Evolutionary conservation across 2,797 vertebrate genomes (phyloP).

Genomic region (Salarias fasciatus): DNA sequence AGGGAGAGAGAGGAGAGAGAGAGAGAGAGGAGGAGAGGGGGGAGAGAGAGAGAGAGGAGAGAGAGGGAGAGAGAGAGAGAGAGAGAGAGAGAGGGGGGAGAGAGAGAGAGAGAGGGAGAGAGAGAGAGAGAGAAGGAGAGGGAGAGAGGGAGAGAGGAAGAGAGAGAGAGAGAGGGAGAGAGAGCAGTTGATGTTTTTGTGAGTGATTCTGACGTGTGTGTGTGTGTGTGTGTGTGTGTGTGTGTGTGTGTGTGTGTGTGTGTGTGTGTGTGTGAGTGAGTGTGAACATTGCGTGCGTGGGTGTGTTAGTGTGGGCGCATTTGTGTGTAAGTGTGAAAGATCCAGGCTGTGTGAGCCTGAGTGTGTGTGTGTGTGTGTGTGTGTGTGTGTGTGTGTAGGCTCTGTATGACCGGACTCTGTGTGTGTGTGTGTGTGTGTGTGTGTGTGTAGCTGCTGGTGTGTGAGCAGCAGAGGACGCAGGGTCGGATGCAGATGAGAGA

Average conservation of each 20-base stretch:
- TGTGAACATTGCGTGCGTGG: conserved; percentile 11
- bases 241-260: no score
- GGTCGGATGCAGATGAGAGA: conserved; percentile 14
- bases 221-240: no score
- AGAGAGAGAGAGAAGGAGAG: conserved; percentile 20
- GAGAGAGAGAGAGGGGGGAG: conserved; percentile 12
- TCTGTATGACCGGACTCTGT: conserved; percentile 23
- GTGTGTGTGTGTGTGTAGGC: conserved; percentile 6
- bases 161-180: no score
- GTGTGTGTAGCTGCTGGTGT: not conserved
- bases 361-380: no score
- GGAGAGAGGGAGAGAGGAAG: no score
- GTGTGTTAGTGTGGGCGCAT: no score
- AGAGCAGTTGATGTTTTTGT: conserved; percentile 62
- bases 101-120: conserved; percentile 41
- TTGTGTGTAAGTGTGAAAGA: no score
- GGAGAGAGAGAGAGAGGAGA: conserved; percentile 41
- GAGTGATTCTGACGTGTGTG: conserved; percentile 54
- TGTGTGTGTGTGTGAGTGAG: no score
- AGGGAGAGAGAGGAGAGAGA: conserved; percentile 32
- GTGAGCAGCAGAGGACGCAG: conserved; percentile 9
- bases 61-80: conserved; percentile 37
- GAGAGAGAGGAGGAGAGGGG: conserved; percentile 28
- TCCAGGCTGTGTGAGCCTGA: conserved; percentile 21
- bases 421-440: not conserved